Evolutionary conservation across 2,888 invertebrate species (phyloP).

Genomic region (Archaeoteleia sp.): DNA sequence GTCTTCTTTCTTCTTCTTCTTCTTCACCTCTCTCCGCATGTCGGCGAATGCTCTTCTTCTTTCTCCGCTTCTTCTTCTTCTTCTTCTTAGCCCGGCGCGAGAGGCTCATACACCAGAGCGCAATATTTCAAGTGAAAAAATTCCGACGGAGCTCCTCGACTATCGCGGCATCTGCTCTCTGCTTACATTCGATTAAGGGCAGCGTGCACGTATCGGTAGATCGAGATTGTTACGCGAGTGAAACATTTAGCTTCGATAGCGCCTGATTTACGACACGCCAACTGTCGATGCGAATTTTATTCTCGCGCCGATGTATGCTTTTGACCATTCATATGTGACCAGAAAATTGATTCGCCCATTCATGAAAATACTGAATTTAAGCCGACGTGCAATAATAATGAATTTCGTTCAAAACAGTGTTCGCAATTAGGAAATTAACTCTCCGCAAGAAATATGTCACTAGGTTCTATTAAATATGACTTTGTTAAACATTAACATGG

Average conservation of each 20-base stretch:
- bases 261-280: constrained; percentile 30
- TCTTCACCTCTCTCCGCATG: constrained; percentile 25
- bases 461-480: too few species aligned
- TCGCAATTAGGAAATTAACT: too few species aligned
- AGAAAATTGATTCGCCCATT: not conserved
- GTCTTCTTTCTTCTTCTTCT: constrained; percentile 41
- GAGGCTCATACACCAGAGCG: constrained; percentile 61
- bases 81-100: constrained; percentile 57
- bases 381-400: too few species aligned
- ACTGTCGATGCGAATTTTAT: constrained; percentile 20
- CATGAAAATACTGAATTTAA: too few species aligned
- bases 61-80: constrained; percentile 39
- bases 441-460: too few species aligned
- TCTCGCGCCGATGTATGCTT: not conserved
- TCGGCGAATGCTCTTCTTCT: constrained; percentile 39
- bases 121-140: constrained; percentile 68
- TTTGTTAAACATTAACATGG: constrained; percentile 30
- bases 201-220: constrained; percentile 52
- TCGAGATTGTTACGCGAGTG: constrained; percentile 49
- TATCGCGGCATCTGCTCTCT: constrained; percentile 48
- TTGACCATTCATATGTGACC: not conserved
- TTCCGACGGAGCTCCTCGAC: constrained; percentile 55
- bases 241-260: constrained; percentile 39
- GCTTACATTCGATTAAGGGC: constrained; percentile 56
- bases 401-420: too few species aligned